Evolutionary conservation across 2,888 invertebrate genomes (phyloP), one percentile per base, ranked within the genome.

Genomic region (Mamestra brassicae): DNA sequence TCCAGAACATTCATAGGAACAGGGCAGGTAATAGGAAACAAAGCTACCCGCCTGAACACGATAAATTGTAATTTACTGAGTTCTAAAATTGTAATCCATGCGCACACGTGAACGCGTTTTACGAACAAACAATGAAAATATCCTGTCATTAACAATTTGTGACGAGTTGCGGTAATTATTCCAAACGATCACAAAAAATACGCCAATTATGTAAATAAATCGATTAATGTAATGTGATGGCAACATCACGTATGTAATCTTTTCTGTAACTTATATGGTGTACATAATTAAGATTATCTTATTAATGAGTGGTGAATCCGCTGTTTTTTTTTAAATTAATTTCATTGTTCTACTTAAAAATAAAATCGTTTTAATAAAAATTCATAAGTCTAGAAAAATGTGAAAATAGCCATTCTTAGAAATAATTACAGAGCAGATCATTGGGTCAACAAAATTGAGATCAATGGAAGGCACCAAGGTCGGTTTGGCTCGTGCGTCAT

Each of bases 401-500:
- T 45, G 17, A 8, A 42, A 42, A 62, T 8, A 17, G 26, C 8
- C 7, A 55, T 17, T 13, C 6, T 42, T n/a, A 3, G 3, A 76
- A 55, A 13, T 60, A 47, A 60, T 76, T 45, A 76, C 4, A 69
- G n/a, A 67, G 26, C 62, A 42, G 7, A 55, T 52, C 45, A 77
- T 70, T 77, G 15, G 62, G 45, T 63, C 57, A 38, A 57, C 36
- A 76, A 58, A 58, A 77, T 76, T 58, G 17, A 57, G 50, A 55
- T 68, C 61, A 68, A 70, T 70, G 63, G 52, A 76, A 77, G 45
- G 15, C 13, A 57, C 11, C 52, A 76, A 63, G 45, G 62, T 70
- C 45, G 34, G 13, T 63, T 50, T 62, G 15, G 4, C 5, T 69
- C 1, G 26, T 71, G 65, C 78, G 65, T 77, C 76, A 77, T 47